These are phyloP conservation scores for Troilus luridus DNA, from an alignment of 2,888 invertebrate species.

Conservation along the genomic window DNA sequence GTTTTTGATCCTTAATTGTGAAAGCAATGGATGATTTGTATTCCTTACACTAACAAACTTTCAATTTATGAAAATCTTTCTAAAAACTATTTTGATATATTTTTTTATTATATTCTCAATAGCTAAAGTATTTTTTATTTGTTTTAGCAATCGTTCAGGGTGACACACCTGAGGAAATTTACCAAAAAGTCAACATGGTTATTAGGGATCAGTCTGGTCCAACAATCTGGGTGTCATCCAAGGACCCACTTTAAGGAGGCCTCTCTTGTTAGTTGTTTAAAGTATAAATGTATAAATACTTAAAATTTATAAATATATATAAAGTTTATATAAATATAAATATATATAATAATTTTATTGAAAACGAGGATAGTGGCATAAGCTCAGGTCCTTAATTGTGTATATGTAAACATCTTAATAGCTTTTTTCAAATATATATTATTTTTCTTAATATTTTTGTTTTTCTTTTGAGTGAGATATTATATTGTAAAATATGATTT, in stretches of 20 bases:
- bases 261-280: constrained; percentile 55
- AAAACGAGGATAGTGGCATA: constrained; percentile 54
- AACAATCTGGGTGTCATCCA: constrained; percentile 96
- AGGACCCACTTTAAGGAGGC: constrained; percentile 87
- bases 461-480: constrained; percentile 50
- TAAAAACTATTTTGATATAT: no score
- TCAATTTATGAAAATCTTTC: no score
- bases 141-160: constrained; percentile 91
- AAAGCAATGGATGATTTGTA: no score
- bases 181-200: constrained; percentile 93
- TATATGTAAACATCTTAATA: constrained; percentile 58
- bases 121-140: neutral
- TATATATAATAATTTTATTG: constrained; percentile 57
- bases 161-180: constrained; percentile 97
- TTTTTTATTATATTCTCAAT: neutral
- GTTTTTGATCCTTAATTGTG: no score
- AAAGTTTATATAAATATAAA: constrained; percentile 51
- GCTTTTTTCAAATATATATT: constrained; percentile 54
- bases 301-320: constrained; percentile 58
- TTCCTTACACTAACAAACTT: no score
- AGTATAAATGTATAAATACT: constrained; percentile 54
- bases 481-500: constrained; percentile 55
- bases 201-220: constrained; percentile 96
- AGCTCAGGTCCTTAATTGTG: constrained; percentile 57
- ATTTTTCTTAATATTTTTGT: constrained; percentile 50